Base-by-base conservation (phyloP, 37 sponge, comb jelly and placozoan genomes). In the Chondrosia reniformis region DNA sequence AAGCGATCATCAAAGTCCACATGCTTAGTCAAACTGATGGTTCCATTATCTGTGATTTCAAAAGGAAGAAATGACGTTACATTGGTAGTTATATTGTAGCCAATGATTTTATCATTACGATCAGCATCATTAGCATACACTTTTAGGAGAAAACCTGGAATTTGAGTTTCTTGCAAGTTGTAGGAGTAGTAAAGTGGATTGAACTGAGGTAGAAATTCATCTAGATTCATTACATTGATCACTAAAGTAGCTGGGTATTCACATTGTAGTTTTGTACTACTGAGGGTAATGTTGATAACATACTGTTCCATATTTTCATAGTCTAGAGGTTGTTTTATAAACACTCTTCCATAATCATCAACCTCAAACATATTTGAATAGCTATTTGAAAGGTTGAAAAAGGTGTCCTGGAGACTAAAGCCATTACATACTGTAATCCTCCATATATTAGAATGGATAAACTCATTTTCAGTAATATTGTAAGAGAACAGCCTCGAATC, bases 71-170 rank as follows among this genome's bases (percentile, higher is more conserved):
- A 66, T 13, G 43, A 1, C n/a, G 6, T 3, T 30, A 21, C 32
- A 19, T 21, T 24, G 5, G 41, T 1, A 6, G 24, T 39, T 24
- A 69, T 40, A 21, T 34, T 61, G 46, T 88, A 88, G 17, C 54
- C 75, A 8, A 55, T 32, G 33, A 88, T 82, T 0, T 1, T 31
- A 38, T 83, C 83, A 10, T 64, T 75, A 19, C 65, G 55, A 36
- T 88, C 88, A 40, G 61, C 75, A 46, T 88, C 88, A 75, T 44
- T 25, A 9, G 88, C 88, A 82, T 57, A 38, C 22, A 88, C 64
- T 7, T 82, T 71, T 38, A 88, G 83, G 24, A 88, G 5, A 17
- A 61, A 45, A n/a, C 71, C 78, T 7, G 33, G 9, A 1, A 34
- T 2, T 1, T 75, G 55, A 37, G 56, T 84, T 39, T 88, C 89